Base-by-base conservation (phyloP, 2,797 vertebrate genomes). In the Crossoptilon crossoptilon region DNA sequence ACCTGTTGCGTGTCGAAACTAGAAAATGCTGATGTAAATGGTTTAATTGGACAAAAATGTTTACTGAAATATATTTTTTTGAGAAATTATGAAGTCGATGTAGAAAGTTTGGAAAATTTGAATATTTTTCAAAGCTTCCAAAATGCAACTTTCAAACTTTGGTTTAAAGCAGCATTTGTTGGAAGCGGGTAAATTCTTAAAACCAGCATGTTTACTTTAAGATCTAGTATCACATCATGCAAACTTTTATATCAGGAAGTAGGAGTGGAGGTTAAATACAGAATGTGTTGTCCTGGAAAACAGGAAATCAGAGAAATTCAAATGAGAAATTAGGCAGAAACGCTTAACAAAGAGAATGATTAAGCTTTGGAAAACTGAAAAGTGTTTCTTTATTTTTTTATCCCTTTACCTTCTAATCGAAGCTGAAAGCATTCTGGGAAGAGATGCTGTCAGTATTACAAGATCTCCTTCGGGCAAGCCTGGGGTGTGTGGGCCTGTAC, bases 291-390 rank as follows among this genome's bases (percentile, higher is more conserved):
- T 37, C n/a, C 43, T 37, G 43, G n/a, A 53, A 64, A 77, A n/a
- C 58, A 77, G 59, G 10, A 92, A 85, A 56, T 43, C 33, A 74
- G 14, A 22, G 37, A 90, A 69, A 90, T 84, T 88, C 14, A 51
- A 76, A 80, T 24, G 21, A 84, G 46, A 93, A 84, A 66, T 94
- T 72, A 81, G 39, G 37, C 55, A 87, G 56, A 79, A 91, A 55
- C 69, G 62, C 72, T 90, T 78, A 78, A 72, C 24, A 75, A 16
- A 69, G 23, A 62, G 39, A 78, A 51, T 29, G n/a, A 67, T 73
- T 56, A 82, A 84, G n/a, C 39, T 82, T 51, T 84, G 60, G 39
- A 76, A 88, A 67, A 58, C 72, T 27, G 10, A 19, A 11, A 87
- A 39, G n/a, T 35, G 9, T 43, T 43, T 17, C 7, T 29, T 76